Evolutionary conservation across 2,113 vertebrate species (phyloP), one percentile per base, ranked within the genome.

Genomic region (Chloebia gouldiae): DNA sequence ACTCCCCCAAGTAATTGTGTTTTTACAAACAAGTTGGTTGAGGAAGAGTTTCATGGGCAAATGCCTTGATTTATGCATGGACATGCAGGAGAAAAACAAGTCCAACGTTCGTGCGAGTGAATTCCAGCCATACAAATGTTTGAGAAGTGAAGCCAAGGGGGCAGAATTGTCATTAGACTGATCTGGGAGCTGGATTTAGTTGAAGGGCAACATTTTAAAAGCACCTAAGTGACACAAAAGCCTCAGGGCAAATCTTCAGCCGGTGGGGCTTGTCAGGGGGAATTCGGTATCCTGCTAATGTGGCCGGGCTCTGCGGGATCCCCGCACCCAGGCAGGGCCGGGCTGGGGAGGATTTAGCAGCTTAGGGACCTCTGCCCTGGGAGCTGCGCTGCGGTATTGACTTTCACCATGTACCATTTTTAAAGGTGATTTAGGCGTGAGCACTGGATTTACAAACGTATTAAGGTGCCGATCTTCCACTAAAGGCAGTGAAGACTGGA

Each of bases 301-400:
- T 51, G 63, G 66, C 79, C 10, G 25, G 66, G 75, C 85, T 86
- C 86, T 77, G 13, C 42, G 39, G 90, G 68, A 53, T 45, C 42
- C 45, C 0, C 2, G 76, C 88, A 92, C 68, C 66, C 53, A 23
- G 57, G 88, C 66, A 76, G 93, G 11, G 64, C 84, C 7, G 22
- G 39, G 3, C 15, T 49, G 23, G 18, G 25, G 2, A 30, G 86
- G 91, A 90, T 97, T 97, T 96, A 95, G 76, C 91, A 93, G 88
- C 92, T 96, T 96, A 96, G 86, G 86, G 94, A 93, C 95, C 94
- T 95, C 95, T 94, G 96, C 94, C 94, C 91, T 27, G 64, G 15
- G 19, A 84, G 76, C 39, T 37, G 33, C 18, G 66, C 75, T 73
- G 80, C 20, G 19, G 76, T 86, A 56, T 95, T 96, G 95, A 94